These are phyloP conservation scores for Ceratitis capitata DNA, from an alignment of 1,140 invertebrate species.

Conservation along the genomic window DNA sequence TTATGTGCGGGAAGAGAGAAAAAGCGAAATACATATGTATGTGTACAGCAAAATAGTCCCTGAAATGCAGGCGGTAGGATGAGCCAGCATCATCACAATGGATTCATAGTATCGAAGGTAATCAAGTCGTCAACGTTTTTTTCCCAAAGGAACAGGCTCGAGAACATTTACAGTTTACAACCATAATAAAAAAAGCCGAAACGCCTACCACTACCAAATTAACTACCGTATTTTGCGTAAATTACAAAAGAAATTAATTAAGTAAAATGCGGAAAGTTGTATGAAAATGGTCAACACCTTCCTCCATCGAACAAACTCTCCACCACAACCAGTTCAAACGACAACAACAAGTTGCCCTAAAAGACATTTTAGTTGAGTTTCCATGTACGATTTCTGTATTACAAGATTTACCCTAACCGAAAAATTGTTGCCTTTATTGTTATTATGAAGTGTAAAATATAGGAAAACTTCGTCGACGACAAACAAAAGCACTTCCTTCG, in stretches of 20 bases:
- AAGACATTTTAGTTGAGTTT: background rate
- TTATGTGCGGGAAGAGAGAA: too few relatives aligned
- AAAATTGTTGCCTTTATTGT: slow-evolving; percentile 22
- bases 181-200: background rate
- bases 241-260: slow-evolving; percentile 34
- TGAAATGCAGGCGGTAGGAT: too few relatives aligned
- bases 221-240: background rate
- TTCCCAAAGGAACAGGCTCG: too few relatives aligned
- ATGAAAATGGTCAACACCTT: background rate
- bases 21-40: too few relatives aligned
- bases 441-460: slow-evolving; percentile 35
- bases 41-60: too few relatives aligned
- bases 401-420: background rate
- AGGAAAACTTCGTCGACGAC: background rate
- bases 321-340: background rate
- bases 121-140: too few relatives aligned
- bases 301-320: background rate
- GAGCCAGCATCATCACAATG: too few relatives aligned
- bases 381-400: background rate
- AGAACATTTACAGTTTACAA: too few relatives aligned
- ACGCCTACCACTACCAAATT: background rate
- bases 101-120: too few relatives aligned
- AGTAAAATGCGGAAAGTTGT: background rate
- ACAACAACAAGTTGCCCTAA: background rate
- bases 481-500: slow-evolving; percentile 35